Evolutionary conservation across 1,140 invertebrate species (phyloP).

Genomic region (Camponotus floridanus): DNA sequence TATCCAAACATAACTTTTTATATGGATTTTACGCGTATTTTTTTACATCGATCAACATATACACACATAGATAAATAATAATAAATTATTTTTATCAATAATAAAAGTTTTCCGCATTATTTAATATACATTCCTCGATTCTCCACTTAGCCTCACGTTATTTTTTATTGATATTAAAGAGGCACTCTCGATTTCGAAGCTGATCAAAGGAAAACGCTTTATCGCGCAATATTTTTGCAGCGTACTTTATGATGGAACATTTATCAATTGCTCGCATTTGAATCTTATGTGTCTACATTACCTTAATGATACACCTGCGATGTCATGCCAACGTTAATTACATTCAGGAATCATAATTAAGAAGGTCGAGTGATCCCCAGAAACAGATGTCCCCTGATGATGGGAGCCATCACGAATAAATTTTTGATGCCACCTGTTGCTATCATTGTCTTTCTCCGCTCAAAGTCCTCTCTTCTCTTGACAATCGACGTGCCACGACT

Average conservation of each 20-base stretch:
- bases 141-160: not conserved
- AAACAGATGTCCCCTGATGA: conserved; percentile 74
- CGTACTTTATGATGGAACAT: conserved; percentile 5
- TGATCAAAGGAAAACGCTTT: not conserved
- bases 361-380: conserved; percentile 62
- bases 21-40: not conserved
- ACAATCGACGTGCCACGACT: not conserved
- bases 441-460: conserved; percentile 26
- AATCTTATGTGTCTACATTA: not conserved
- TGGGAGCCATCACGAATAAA: conserved; percentile 74
- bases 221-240: not conserved
- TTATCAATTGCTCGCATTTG: not conserved
- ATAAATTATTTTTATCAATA: conserved; percentile 24
- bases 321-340: conserved; percentile 21
- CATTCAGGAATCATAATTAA: conserved; percentile 64
- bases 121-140: not conserved
- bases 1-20: not conserved
- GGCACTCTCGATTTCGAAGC: not conserved
- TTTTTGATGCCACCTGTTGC: conserved; percentile 81
- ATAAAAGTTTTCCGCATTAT: conserved; percentile 15
- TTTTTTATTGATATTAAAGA: conserved; percentile 44
- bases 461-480: conserved; percentile 40
- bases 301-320: conserved; percentile 36
- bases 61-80: not conserved
- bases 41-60: not conserved